Evolutionary conservation across 2,113 vertebrate species (phyloP), one percentile per base, ranked within the genome.

Genomic region (Sturnus vulgaris): DNA sequence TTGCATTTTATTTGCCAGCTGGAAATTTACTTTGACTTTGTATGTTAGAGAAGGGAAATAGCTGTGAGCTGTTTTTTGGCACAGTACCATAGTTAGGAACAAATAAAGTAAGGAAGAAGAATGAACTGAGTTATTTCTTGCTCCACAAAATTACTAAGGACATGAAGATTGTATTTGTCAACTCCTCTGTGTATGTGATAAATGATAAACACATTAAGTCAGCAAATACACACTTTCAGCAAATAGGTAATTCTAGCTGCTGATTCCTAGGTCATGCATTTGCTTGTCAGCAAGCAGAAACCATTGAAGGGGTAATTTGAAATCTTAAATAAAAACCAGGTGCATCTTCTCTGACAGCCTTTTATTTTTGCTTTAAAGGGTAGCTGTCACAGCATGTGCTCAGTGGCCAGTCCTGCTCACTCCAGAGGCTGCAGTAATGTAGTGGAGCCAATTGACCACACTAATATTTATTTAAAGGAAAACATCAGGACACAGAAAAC

Each of bases 11-110:
- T 80, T 94, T 92, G 61, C 86, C 94, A 92, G 89, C 65, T 96
- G 89, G 89, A 93, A 93, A 95, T 93, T 81, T 66, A 49, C 86
- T 95, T 90, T 91, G 92, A 92, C 88, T 81, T 87, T 42, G 46
- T 87, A 6, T 59, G 46, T 77, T 80, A 56, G 60, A 88, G 85
- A 88, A 88, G 46, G 82, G 55, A 93, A 91, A 85, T 88, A 61
- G 24, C 70, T 76, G 27, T 92, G 92, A 93, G 90, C 82, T 90
- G 86, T 3, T 85, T 96, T 90, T 95, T 93, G 94, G 90, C 92
- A 78, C 33, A 3, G n/a, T 75, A 77, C 63, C 60, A 22, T 47
- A 33, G 46, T 55, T 86, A 70, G 40, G 63, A 90, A 87, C 37
- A 82, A 88, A 53, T 40, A 76, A 83, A 90, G 57, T 61, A 49